phyloP scores from a whole-genome alignment of 2,113 vertebrate genomes.

The Glaucomys volans region DNA sequence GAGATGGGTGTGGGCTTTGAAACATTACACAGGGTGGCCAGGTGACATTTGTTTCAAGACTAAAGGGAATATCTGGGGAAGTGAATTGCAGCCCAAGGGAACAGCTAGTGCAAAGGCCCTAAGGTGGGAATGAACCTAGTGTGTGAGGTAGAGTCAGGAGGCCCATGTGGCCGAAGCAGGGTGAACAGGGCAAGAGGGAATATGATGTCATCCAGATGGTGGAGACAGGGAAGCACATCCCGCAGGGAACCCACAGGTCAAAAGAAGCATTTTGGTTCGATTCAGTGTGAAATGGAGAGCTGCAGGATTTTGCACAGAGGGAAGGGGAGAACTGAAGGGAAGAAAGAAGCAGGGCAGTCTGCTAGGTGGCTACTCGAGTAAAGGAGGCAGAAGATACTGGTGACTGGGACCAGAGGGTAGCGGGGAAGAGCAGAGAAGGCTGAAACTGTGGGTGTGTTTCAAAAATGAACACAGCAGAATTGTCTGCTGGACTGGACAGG shows the following conservation, averaged over 20 bases:
- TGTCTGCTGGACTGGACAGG: neutral
- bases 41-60: slow-evolving; percentile 43
- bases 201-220: neutral
- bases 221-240: accelerated
- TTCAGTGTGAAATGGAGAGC: neutral
- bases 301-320: neutral
- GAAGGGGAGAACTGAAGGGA: neutral
- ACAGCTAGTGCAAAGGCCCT: slow-evolving; percentile 9
- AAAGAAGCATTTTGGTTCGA: neutral
- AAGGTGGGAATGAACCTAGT: neutral
- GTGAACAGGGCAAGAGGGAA: neutral
- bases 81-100: neutral
- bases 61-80: slow-evolving; percentile 63
- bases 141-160: neutral
- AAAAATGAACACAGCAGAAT: neutral
- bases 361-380: neutral
- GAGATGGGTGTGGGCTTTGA: slow-evolving; percentile 15
- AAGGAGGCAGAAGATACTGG: neutral
- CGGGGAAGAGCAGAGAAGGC: neutral
- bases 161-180: neutral
- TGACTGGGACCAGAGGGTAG: neutral
- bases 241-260: neutral
- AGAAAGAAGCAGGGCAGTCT: neutral
- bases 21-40: neutral
- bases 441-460: neutral